A percentile compares a stretch with the other conserved stretches of the same genome.
These are phyloP conservation scores for Lepidurus couesii DNA, from an alignment of 1,140 invertebrate species.

Conservation along the genomic window DNA sequence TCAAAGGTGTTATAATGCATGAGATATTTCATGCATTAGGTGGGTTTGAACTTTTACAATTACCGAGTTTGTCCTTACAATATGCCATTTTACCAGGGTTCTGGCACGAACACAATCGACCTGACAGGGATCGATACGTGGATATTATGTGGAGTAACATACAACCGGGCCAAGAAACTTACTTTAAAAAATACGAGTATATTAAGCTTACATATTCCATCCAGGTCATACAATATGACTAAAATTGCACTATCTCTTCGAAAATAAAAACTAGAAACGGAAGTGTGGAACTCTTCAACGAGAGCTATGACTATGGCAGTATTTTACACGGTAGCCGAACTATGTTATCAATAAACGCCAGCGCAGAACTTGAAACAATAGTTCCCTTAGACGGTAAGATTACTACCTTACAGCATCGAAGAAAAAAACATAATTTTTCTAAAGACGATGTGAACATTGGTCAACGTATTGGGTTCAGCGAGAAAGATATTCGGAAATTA, in stretches of 20 bases:
- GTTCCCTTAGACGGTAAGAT: slow-evolving; percentile 1
- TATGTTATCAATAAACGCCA: background rate
- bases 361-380: background rate
- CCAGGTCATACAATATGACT: background rate
- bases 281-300: slow-evolving; percentile 11
- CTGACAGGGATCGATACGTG: slow-evolving; percentile 29
- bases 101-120: slow-evolving; percentile 33
- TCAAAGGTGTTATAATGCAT: slow-evolving; percentile 29
- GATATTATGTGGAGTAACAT: slow-evolving; percentile 25
- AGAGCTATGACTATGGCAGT: slow-evolving; percentile 25
- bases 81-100: slow-evolving; percentile 27
- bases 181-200: slow-evolving; percentile 32
- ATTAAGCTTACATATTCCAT: background rate
- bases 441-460: slow-evolving; percentile 16
- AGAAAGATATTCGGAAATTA: slow-evolving; percentile 24
- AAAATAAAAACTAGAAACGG: background rate
- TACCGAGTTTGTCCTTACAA: background rate
- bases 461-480: slow-evolving; percentile 26
- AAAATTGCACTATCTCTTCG: background rate
- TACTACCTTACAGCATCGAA: background rate
- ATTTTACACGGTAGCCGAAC: slow-evolving; percentile 21
- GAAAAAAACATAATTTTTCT: background rate
- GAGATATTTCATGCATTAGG: slow-evolving; percentile 31
- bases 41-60: background rate
- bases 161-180: background rate